Evolutionary conservation across 2,888 invertebrate genomes (phyloP), one percentile per base, ranked within the genome.

Genomic region (Cepaea hortensis): DNA sequence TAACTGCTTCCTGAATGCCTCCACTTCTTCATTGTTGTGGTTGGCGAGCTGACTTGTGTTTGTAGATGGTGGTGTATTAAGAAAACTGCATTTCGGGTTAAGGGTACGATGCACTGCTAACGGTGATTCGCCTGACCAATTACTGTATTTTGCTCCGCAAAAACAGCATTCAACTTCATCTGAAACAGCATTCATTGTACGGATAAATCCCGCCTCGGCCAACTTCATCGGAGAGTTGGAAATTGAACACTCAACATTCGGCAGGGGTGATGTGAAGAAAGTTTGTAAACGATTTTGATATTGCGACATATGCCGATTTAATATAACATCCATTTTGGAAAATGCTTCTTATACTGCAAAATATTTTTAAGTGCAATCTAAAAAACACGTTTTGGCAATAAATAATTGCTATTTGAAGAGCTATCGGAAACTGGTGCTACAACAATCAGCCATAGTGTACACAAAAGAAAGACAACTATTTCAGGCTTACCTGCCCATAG

Each of bases 151-250:
- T 23, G 84, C 62, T 20, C 88, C 86, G 86, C 86, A 88, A 62
- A 70, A 81, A 81, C 75, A 76, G 68, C 88, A 88, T 77, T 72
- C 73, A 88, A 88, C 86, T 82, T 88, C 86, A 77, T 88, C 86
- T 23, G 70, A 7, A 72, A 35, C 23, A 62, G 82, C 80, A 48
- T 77, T 50, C 3, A 50, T 61, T 62, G 70, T 18, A 68, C 88
- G 84, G 68, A 79, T 15, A 80, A 88, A 88, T 6, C 87, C 87
- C n/a, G 87, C 87, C 76, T 86, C 84, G n/a, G 87, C 87, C 18
- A 88, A 80, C 73, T 88, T 88, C 80, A 85, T 72, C 55, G 87
- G 85, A 68, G 87, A 85, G 75, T 88, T 88, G 70, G 87, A 86
- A 68, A 88, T 61, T 7, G 72, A 73, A 23, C n/a, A 73, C 18